These are phyloP conservation scores for Oscheius onirici DNA, from an alignment of 2,888 invertebrate species.

Conservation along the genomic window DNA sequence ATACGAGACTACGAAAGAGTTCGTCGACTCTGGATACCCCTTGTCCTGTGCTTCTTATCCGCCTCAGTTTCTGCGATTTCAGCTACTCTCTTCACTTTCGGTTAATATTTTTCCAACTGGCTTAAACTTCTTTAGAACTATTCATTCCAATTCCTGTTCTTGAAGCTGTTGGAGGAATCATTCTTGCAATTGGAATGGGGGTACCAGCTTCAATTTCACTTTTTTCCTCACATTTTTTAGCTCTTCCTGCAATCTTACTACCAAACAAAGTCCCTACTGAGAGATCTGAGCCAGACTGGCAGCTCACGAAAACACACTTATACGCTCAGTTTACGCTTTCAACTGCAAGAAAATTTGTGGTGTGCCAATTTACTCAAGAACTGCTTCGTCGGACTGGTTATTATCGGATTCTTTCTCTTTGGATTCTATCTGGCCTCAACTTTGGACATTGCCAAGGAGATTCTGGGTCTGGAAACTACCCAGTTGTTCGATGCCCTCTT, in stretches of 20 bases:
- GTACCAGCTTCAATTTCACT: not conserved
- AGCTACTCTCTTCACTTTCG: not conserved
- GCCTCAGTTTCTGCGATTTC: not conserved
- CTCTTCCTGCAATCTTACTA: not conserved
- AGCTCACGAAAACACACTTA: not conserved
- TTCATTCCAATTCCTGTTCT: not conserved
- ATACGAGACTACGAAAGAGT: slow-evolving; percentile 11
- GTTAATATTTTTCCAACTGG: not conserved
- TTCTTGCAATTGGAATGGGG: not conserved
- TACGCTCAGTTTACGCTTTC: not conserved
- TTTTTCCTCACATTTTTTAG: too few relatives aligned
- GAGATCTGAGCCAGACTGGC: not conserved
- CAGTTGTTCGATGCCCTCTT: not conserved
- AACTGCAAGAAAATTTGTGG: not conserved
- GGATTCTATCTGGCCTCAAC: not conserved
- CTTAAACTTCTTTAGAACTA: not conserved
- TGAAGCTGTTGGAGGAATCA: not conserved
- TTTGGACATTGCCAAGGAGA: not conserved
- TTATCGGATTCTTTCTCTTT: not conserved
- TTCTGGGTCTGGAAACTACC: not conserved
- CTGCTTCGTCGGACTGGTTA: not conserved
- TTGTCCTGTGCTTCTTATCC: not conserved
- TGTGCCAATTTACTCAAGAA: not conserved
- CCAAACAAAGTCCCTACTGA: not conserved
- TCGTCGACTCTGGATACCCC: slow-evolving; percentile 2